Base-by-base conservation (phyloP, 2,888 invertebrate species). In the Eurytoma adleriae region DNA sequence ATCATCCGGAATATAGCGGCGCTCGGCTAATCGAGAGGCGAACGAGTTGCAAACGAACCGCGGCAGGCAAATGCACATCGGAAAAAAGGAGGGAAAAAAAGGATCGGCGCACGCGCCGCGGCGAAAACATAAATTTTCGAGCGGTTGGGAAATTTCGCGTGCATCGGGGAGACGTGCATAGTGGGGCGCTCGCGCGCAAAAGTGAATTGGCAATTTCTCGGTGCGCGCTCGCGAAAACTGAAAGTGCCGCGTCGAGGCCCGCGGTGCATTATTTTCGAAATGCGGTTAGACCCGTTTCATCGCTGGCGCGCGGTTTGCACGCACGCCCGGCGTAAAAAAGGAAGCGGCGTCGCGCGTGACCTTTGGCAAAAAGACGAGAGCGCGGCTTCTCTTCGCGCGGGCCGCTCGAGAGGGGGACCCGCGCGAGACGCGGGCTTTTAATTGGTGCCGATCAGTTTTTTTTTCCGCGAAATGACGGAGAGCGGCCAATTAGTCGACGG, bases 181-280 rank as follows among this genome's bases (percentile, higher is more conserved):
- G n/a, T 12, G 52, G 16, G 10, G 20, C 14, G 27, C n/a, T n/a
- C 18, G 57, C 52, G 12, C 30, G 68, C 61, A 67, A 62, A 62
- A 68, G 71, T 62, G 68, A 73, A 68, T 73, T 62, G 78, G 67
- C 73, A 68, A 68, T 68, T 68, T 73, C 78, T 72, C 52, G 50
- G 30, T 57, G 3, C 7, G 20, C 16, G 24, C 59, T 24, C 59
- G 59, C 16, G 54, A 71, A 72, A 78, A 72, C 67, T 78, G 72
- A 72, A 71, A 72, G 78, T 78, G 52, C 4, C 67, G 50, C 67
- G 14, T n/a, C n/a, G 68, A 56, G 57, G 57, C 50, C 68, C 30
- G 52, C 3, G 20, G 48, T 20, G 48, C 54, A 20, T 70, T 66
- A 66, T 66, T 78, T 40, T 78, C 24, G 30, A 78, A 66, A 67